These are phyloP conservation scores for Formica exsecta DNA, from an alignment of 1,140 invertebrate species.

Conservation along the genomic window DNA sequence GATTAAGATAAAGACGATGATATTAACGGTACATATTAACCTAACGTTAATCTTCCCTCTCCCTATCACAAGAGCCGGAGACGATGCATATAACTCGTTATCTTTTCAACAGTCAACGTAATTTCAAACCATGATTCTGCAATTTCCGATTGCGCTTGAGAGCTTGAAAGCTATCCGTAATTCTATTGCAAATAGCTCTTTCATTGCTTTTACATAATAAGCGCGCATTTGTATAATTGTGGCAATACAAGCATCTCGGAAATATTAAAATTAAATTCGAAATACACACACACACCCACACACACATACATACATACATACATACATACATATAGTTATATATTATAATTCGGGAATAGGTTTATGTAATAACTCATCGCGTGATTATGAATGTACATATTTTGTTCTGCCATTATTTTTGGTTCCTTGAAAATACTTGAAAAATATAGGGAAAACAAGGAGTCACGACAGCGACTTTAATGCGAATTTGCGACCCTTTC, in stretches of 20 bases:
- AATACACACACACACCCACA: neutral
- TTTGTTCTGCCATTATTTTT: constrained; percentile 18
- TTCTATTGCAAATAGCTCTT: constrained; percentile 14
- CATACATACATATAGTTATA: neutral
- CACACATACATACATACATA: no score
- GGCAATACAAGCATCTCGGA: neutral
- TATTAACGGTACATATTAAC: neutral
- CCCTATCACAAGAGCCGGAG: constrained; percentile 23
- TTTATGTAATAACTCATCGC: constrained; percentile 24
- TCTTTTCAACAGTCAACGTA: constrained; percentile 30
- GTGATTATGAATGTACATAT: neutral
- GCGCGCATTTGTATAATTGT: constrained; percentile 19
- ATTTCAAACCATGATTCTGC: constrained; percentile 56
- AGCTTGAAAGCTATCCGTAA: constrained; percentile 5
- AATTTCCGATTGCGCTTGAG: constrained; percentile 17
- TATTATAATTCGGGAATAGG: constrained; percentile 16
- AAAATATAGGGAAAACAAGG: constrained; percentile 14
- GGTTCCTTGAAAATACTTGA: neutral
- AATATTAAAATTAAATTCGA: neutral
- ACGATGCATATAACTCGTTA: constrained; percentile 31
- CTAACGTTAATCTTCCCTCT: neutral
- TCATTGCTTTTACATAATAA: constrained; percentile 25
- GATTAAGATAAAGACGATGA: neutral
- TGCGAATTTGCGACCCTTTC: constrained; percentile 59
- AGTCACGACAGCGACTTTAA: constrained; percentile 61